A percentile compares a stretch with the other conserved stretches of the same genome.
phyloP scores from a whole-genome alignment of 2,888 invertebrate genomes.

The Apodemia duryi region DNA sequence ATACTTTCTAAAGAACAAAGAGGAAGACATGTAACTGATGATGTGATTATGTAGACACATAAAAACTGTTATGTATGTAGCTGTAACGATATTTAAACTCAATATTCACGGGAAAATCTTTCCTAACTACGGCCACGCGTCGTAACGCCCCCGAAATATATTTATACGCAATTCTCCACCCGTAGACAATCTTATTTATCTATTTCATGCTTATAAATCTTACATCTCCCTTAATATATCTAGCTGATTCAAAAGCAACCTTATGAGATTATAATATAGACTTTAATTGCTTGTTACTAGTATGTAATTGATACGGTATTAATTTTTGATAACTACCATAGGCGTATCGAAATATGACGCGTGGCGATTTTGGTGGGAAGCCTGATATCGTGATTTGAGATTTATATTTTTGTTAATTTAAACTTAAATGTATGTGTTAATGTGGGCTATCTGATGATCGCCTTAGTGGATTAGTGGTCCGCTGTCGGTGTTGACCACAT shows the following conservation, averaged over 20 bases:
- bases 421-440: not conserved
- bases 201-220: conserved; percentile 57
- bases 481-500: too few species aligned
- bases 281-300: conserved; percentile 18
- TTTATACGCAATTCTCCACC: conserved; percentile 48
- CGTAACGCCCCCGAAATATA: conserved; percentile 63
- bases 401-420: not conserved
- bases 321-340: conserved; percentile 40
- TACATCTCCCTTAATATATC: conserved; percentile 31
- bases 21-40: too few species aligned
- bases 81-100: conserved; percentile 23
- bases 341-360: conserved; percentile 60
- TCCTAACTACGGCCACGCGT: conserved; percentile 61
- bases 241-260: conserved; percentile 24
- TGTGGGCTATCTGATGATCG: too few species aligned
- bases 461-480: too few species aligned
- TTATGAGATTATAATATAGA: conserved; percentile 1
- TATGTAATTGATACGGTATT: conserved; percentile 34
- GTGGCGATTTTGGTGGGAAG: conserved; percentile 72
- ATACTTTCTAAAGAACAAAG: too few species aligned
- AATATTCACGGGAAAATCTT: conserved; percentile 62
- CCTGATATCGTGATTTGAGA: conserved; percentile 25
- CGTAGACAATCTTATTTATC: conserved; percentile 60
- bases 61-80: too few species aligned
- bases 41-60: too few species aligned